These are phyloP conservation scores for Pseudomyrmex pallidus DNA, from an alignment of 1,140 invertebrate species.

Conservation along the genomic window DNA sequence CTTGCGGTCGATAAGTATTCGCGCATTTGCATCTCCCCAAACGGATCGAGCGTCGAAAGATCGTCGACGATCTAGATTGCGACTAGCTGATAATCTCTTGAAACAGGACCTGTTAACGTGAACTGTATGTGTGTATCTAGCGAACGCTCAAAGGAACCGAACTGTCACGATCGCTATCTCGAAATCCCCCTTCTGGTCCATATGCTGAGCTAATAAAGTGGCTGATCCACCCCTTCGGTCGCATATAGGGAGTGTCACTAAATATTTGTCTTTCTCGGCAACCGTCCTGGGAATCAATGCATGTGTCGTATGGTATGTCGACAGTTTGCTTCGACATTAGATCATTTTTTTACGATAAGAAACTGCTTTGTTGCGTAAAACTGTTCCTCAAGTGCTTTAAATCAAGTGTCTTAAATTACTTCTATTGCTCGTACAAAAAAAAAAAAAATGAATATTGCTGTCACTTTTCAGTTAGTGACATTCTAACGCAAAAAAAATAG, in stretches of 20 bases:
- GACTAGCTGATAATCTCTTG: slow-evolving; percentile 80
- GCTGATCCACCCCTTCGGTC: slow-evolving; percentile 72
- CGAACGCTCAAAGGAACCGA: slow-evolving; percentile 45
- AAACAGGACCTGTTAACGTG: slow-evolving; percentile 83
- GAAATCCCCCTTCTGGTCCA: slow-evolving; percentile 80
- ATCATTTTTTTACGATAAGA: no score
- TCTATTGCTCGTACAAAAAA: no score
- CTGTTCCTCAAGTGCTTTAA: no score
- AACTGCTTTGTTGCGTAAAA: no score
- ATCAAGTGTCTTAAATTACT: no score
- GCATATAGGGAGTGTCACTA: slow-evolving; percentile 80
- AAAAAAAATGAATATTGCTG: no score
- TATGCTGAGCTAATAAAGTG: slow-evolving; percentile 83
- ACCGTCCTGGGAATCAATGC: slow-evolving; percentile 76
- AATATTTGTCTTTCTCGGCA: slow-evolving; percentile 84
- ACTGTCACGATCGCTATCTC: slow-evolving; percentile 79
- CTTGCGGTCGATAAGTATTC: slow-evolving; percentile 59
- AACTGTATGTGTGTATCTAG: slow-evolving; percentile 68
- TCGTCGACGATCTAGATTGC: slow-evolving; percentile 64
- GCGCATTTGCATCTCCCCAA: slow-evolving; percentile 76
- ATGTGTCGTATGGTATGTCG: slow-evolving; percentile 50
- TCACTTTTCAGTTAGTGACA: no score
- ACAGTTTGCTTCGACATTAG: slow-evolving; percentile 13
- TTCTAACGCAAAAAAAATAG: no score
- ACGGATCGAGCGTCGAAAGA: slow-evolving; percentile 66